Evolutionary conservation across 1,140 invertebrate genomes (phyloP), one percentile per base, ranked within the genome.

Genomic region (Tyrophagus putrescentiae): DNA sequence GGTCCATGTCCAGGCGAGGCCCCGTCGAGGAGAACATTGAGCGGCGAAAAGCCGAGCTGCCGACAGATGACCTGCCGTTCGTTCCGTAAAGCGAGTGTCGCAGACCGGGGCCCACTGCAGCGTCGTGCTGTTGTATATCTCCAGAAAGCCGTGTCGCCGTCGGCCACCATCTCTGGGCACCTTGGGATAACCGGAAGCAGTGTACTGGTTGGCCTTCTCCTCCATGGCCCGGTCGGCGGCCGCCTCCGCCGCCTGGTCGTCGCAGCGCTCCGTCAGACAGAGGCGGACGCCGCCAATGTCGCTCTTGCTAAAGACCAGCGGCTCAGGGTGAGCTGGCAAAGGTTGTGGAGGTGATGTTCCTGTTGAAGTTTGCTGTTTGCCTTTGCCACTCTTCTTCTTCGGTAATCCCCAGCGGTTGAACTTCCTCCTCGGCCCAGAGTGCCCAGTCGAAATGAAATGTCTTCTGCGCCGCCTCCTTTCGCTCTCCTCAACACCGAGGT

Each of bases 51-150:
- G 18, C 91, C 90, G n/a, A 98, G 71, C 70, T 97, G 87, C 23
- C 86, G 77, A 69, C 95, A 99, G 0, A 95, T 87, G 1, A 98
- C 90, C 76, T 92, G 88, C 89, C 71, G 95, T 95, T 67, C 88
- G 76, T 70, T 94, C 87, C 0, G 88, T 94, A 70, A 98, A 98
- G 59, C 90, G 77, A 50, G 79, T 78, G 76, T 99, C 95, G 73
- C 96, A 99, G 69, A 97, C 82, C 0, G 95, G 88, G 36, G 95
- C 85, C 90, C 92, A 97, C 70, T 97, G 90, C 9, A 89, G 72
- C 0, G 91, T 94, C 4, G 94, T 97, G 57, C 76, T 77, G 71
- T 98, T 99, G 70, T 87, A 98, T 66, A 93, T 84, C 74, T 98
- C 88, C 32, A 99, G 72, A 68, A 97, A 99, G 9, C 82, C 82